A percentile compares a stretch with the other conserved stretches of the same genome.
Conservation (phyloP, 2,888 invertebrate species). For the Strigamia crassipes region DNA sequence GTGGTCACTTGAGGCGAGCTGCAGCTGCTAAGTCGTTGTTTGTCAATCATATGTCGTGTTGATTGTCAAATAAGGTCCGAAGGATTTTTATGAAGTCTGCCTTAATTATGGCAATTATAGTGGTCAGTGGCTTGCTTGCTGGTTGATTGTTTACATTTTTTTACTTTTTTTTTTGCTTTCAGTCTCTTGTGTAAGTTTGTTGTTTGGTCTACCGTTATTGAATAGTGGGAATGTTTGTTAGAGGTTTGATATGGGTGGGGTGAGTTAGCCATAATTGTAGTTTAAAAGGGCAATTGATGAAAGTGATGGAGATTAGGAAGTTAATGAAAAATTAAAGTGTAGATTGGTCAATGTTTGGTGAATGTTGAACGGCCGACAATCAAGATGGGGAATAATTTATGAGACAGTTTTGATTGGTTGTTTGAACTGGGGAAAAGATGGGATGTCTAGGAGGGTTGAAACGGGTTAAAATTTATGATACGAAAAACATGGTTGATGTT, state of each 20-base stretch:
- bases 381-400: not conserved
- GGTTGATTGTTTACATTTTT: not conserved
- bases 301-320: conserved; percentile 22
- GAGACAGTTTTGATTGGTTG: not conserved
- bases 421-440: not conserved
- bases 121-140: conserved; percentile 8
- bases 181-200: conserved; percentile 27
- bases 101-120: conserved; percentile 35
- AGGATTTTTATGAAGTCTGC: conserved; percentile 40
- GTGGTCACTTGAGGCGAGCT: conserved; percentile 6
- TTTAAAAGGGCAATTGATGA: conserved; percentile 1
- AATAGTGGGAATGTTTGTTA: conserved; percentile 23
- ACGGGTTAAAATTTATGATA: too few species aligned
- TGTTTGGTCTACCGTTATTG: conserved; percentile 24
- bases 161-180: not conserved
- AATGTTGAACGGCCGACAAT: not conserved
- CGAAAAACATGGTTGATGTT: too few species aligned
- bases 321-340: not conserved
- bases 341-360: conserved; percentile 2
- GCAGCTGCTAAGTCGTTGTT: conserved; percentile 42
- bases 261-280: conserved; percentile 1
- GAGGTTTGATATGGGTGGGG: not conserved
- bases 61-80: conserved; percentile 38
- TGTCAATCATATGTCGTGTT: conserved; percentile 42
- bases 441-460: not conserved